Conservation (phyloP, 2,888 invertebrate genomes). For the Erynnis tages region DNA sequence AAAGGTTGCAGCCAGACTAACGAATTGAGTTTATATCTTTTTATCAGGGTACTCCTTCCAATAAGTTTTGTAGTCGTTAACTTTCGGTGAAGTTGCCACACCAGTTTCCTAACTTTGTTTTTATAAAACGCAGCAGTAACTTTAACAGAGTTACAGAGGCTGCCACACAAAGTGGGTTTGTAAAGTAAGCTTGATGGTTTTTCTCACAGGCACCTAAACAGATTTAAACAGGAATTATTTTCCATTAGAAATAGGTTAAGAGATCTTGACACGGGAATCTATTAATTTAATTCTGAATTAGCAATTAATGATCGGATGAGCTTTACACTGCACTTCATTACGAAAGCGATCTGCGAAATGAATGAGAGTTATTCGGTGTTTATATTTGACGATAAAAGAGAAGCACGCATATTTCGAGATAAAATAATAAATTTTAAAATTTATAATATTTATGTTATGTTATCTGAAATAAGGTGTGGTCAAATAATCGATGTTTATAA, state of each 20-base stretch:
- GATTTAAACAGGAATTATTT: conserved; percentile 13
- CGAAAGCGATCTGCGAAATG: background rate
- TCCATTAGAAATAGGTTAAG: conserved; percentile 18
- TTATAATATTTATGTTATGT: too few species aligned
- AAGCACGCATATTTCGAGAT: too few species aligned
- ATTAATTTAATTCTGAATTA: conserved; percentile 23
- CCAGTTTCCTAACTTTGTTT: conserved; percentile 18
- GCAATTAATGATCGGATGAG: background rate
- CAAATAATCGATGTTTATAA: too few species aligned
- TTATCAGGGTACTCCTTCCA: background rate
- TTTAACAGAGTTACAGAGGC: conserved; percentile 45
- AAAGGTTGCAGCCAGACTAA: too few species aligned
- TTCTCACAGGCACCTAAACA: conserved; percentile 24
- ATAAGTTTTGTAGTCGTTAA: background rate
- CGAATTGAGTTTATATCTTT: background rate
- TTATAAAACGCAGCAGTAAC: conserved; percentile 11
- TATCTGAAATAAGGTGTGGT: too few species aligned
- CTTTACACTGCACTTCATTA: conserved; percentile 3
- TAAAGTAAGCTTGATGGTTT: conserved; percentile 21
- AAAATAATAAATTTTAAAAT: too few species aligned
- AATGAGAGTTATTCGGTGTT: too few species aligned
- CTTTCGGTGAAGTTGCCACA: conserved; percentile 1
- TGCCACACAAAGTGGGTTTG: conserved; percentile 30
- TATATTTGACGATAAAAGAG: too few species aligned
- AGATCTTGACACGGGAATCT: conserved; percentile 11